Evolutionary conservation across 2,888 invertebrate species (phyloP).

Genomic region (Bellardia pandia): DNA sequence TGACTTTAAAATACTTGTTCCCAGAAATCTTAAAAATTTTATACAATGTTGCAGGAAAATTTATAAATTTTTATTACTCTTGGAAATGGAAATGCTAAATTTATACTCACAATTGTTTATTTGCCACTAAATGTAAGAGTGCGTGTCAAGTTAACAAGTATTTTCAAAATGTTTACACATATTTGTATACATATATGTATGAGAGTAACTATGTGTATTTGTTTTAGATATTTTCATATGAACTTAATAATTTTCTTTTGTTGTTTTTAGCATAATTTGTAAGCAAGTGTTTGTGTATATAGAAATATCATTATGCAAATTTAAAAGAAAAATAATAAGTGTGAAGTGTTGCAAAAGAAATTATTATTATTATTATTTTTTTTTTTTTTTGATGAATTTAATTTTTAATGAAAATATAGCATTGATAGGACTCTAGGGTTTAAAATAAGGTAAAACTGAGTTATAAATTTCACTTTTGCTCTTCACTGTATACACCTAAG

Average conservation of each 20-base stretch:
- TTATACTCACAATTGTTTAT: not conserved
- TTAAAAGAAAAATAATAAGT: too few relatives aligned
- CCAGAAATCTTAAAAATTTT: too few relatives aligned
- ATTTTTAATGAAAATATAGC: too few relatives aligned
- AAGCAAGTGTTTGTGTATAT: not conserved
- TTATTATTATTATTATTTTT: too few relatives aligned
- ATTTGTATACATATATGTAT: not conserved
- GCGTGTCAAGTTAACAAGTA: conserved; percentile 42
- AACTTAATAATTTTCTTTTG: not conserved
- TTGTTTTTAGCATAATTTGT: not conserved
- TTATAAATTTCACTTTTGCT: too few relatives aligned
- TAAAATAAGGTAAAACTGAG: too few relatives aligned
- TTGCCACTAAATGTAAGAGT: not conserved
- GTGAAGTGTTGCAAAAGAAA: not conserved
- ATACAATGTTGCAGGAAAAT: too few relatives aligned
- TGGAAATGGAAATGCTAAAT: not conserved
- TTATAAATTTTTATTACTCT: not conserved
- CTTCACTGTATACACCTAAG: too few relatives aligned
- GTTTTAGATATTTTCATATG: not conserved
- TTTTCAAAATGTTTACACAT: conserved; percentile 29
- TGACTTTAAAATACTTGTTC: too few relatives aligned
- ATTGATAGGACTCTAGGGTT: too few relatives aligned
- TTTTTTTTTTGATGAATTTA: too few relatives aligned
- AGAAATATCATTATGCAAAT: not conserved
- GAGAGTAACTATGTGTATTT: not conserved